These are phyloP conservation scores for Lumbricus terrestris DNA, from an alignment of 2,888 invertebrate genomes.

Conservation along the genomic window DNA sequence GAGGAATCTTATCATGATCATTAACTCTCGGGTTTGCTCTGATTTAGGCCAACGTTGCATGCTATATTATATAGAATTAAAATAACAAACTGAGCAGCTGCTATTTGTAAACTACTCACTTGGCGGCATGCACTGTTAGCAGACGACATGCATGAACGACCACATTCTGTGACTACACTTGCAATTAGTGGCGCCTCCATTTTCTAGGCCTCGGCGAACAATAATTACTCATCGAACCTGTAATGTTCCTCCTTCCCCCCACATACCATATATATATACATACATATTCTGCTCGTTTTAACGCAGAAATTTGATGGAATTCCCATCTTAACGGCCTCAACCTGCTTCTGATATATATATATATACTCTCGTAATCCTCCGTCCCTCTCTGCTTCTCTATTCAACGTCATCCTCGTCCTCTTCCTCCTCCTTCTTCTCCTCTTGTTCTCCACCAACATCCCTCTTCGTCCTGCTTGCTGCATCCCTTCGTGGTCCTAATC, in stretches of 20 bases:
- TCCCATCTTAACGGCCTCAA: background rate
- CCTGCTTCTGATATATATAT: too few species aligned
- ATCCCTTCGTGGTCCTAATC: background rate
- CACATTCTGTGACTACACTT: background rate
- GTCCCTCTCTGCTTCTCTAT: background rate
- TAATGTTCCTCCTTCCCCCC: background rate
- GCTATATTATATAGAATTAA: background rate
- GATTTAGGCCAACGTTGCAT: background rate
- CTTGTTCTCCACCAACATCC: background rate
- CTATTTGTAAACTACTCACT: background rate
- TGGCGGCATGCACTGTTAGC: background rate
- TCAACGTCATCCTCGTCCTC: background rate
- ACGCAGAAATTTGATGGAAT: background rate
- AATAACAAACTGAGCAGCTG: background rate
- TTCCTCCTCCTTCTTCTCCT: background rate
- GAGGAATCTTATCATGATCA: background rate
- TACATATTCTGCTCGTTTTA: background rate
- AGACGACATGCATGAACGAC: background rate
- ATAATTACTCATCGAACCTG: too few species aligned
- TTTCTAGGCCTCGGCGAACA: too few species aligned
- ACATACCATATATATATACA: too few species aligned
- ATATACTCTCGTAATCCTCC: background rate
- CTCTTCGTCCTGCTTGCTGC: background rate
- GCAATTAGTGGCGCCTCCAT: background rate
- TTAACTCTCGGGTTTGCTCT: background rate